Evolutionary conservation across 2,797 vertebrate species (phyloP).

Genomic region (Naso thynnoides): DNA sequence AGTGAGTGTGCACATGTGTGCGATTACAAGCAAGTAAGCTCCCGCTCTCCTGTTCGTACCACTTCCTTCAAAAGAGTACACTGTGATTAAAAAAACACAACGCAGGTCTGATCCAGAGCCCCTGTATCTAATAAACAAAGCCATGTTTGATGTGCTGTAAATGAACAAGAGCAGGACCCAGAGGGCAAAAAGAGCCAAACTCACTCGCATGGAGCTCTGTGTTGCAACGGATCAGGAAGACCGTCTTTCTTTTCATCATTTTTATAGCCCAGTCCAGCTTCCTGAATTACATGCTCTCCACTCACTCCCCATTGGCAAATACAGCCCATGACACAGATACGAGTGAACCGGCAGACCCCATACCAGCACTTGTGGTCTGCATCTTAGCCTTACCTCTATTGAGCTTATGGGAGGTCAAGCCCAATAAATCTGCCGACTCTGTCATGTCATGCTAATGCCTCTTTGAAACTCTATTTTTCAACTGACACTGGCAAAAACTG

Average conservation of each 20-base stretch:
- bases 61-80: slow-evolving; percentile 56
- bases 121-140: slow-evolving; percentile 73
- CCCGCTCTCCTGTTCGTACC: slow-evolving; percentile 22
- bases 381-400: slow-evolving; percentile 50
- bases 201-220: slow-evolving; percentile 59
- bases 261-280: slow-evolving; percentile 76
- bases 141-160: slow-evolving; percentile 76
- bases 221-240: slow-evolving; percentile 65
- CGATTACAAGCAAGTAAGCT: slow-evolving; percentile 49
- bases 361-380: slow-evolving; percentile 50
- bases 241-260: slow-evolving; percentile 82
- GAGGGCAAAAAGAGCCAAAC: slow-evolving; percentile 60
- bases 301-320: slow-evolving; percentile 62
- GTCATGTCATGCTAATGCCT: slow-evolving; percentile 15
- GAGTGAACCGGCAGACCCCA: slow-evolving; percentile 56
- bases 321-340: slow-evolving; percentile 61
- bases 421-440: slow-evolving; percentile 40
- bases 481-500: not conserved
- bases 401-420: slow-evolving; percentile 58
- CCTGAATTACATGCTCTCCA: slow-evolving; percentile 69
- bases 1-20: slow-evolving; percentile 53
- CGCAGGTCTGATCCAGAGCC: slow-evolving; percentile 55
- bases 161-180: slow-evolving; percentile 61
- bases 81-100: slow-evolving; percentile 54
- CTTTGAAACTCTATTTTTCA: slow-evolving; percentile 16